Evolutionary conservation across 1,140 invertebrate genomes (phyloP).

Genomic region (Sminthurides bifidus): DNA sequence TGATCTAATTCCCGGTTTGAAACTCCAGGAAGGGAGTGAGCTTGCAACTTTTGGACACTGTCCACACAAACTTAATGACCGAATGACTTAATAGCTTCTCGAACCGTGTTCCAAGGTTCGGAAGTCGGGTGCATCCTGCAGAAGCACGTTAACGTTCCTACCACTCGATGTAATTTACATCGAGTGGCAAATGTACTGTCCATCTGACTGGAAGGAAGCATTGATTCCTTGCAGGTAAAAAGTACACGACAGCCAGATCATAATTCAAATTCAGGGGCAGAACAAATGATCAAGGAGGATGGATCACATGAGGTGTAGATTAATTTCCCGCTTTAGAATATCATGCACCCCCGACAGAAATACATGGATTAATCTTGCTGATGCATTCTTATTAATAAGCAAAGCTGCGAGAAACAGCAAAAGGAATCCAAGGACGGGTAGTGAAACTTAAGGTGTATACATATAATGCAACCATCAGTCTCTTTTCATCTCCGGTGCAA

Average conservation of each 20-base stretch:
- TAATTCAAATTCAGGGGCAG: no score
- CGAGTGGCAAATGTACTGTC: background rate
- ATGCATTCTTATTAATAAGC: conserved; percentile 18
- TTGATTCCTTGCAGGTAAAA: no score
- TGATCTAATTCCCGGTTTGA: background rate
- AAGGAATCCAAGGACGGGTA: no score
- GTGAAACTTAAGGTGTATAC: background rate
- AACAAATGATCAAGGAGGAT: no score
- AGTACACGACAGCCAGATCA: no score
- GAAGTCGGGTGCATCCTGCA: background rate
- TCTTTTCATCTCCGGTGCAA: background rate
- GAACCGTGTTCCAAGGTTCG: background rate
- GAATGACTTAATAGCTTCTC: background rate
- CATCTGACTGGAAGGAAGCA: background rate
- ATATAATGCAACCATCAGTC: background rate
- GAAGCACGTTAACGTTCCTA: background rate
- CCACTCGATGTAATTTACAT: background rate
- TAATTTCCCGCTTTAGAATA: conserved; percentile 19
- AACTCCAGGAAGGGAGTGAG: no score
- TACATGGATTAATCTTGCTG: conserved; percentile 14
- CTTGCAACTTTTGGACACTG: background rate
- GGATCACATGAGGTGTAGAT: conserved; percentile 7
- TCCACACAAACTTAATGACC: background rate
- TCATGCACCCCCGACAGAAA: background rate
- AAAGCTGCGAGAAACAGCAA: background rate